Percentiles rank a stretch among this genome's conserved stretches.
These are phyloP conservation scores for Prietella phreatophila DNA, from an alignment of 2,113 vertebrate species.

Conservation along the genomic window DNA sequence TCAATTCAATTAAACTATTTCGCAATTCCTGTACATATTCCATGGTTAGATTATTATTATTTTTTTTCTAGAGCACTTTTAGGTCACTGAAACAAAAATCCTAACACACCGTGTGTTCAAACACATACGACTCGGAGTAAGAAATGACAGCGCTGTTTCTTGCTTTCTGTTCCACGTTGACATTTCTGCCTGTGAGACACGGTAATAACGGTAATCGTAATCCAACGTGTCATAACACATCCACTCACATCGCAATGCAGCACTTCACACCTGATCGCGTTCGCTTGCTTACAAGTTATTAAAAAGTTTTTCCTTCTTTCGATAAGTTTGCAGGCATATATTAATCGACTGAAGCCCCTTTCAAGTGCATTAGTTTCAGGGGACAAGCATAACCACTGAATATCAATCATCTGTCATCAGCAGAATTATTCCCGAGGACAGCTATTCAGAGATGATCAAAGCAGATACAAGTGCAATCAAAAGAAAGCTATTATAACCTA, in stretches of 20 bases:
- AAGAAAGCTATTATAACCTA: neutral
- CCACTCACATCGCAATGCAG: neutral
- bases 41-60: too few relatives aligned
- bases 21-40: neutral
- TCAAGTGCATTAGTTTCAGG: neutral
- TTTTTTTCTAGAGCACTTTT: neutral
- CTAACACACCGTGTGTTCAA: neutral
- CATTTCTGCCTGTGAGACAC: neutral
- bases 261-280: neutral
- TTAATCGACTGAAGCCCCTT: neutral
- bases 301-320: neutral
- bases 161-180: neutral
- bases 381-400: neutral
- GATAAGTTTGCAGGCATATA: neutral
- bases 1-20: neutral
- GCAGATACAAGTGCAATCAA: neutral
- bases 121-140: neutral
- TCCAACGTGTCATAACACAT: slow-evolving; percentile 29
- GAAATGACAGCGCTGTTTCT: neutral
- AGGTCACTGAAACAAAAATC: neutral
- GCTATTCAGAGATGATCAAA: slow-evolving; percentile 2
- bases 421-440: neutral
- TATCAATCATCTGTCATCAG: slow-evolving; percentile 7
- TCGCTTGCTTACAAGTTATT: neutral
- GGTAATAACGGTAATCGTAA: slow-evolving; percentile 3